These are phyloP conservation scores for Pyralis farinalis DNA, from an alignment of 2,888 invertebrate species.

Conservation along the genomic window DNA sequence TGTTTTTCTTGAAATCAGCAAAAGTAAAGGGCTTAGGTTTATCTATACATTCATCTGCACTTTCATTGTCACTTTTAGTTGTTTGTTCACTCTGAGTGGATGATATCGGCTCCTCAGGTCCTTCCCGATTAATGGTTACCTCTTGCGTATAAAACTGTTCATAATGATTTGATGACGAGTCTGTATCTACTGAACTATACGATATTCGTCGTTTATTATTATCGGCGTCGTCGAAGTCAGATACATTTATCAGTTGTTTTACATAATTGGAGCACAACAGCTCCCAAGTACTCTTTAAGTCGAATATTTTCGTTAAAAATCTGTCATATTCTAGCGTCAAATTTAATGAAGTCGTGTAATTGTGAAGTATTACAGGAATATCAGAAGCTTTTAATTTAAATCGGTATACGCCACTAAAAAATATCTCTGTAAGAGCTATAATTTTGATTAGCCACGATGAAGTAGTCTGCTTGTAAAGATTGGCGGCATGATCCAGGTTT, in stretches of 20 bases:
- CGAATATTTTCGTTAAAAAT: conserved; percentile 81
- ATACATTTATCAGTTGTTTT: conserved; percentile 62
- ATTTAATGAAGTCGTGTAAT: conserved; percentile 77
- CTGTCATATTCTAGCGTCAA: conserved; percentile 77
- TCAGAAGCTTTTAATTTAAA: conserved; percentile 83
- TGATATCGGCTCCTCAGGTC: conserved; percentile 20
- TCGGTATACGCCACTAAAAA: conserved; percentile 85
- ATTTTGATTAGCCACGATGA: conserved; percentile 95
- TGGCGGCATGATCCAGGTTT: conserved; percentile 91
- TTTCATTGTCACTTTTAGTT: conserved; percentile 14
- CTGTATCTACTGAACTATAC: conserved; percentile 60
- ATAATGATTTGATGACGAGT: conserved; percentile 62
- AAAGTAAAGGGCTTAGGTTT: conserved; percentile 76
- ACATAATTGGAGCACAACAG: conserved; percentile 80
- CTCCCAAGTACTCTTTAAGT: conserved; percentile 83
- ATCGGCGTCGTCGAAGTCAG: conserved; percentile 63
- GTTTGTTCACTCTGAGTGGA: conserved; percentile 17
- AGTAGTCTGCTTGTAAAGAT: conserved; percentile 95
- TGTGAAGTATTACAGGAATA: conserved; percentile 83
- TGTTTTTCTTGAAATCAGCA: conserved; percentile 77
- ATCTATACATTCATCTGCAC: conserved; percentile 25
- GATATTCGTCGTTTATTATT: conserved; percentile 53
- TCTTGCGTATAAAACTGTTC: conserved; percentile 56
- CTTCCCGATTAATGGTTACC: conserved; percentile 22
- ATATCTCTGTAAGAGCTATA: conserved; percentile 92